Percentiles rank a stretch among this genome's conserved stretches.
These are phyloP conservation scores for Corynorhinus townsendii DNA, from an alignment of 2,113 vertebrate genomes.

Conservation along the genomic window DNA sequence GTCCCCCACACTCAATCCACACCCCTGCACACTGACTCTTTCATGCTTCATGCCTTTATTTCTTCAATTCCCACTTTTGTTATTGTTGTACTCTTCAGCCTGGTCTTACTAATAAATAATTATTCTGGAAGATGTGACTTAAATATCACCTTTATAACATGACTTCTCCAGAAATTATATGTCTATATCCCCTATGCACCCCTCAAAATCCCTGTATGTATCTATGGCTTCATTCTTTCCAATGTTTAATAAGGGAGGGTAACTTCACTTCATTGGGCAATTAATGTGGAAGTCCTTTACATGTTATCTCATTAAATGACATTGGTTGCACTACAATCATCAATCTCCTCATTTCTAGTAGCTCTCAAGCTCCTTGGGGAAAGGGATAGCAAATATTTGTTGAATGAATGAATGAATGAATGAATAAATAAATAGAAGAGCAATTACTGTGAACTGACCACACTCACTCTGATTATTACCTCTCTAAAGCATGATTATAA, in stretches of 20 bases:
- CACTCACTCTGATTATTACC: background rate
- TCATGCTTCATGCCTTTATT: background rate
- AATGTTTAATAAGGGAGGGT: background rate
- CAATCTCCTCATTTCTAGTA: background rate
- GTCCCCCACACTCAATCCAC: background rate
- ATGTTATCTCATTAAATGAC: background rate
- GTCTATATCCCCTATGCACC: background rate
- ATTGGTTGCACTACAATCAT: background rate
- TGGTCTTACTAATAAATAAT: background rate
- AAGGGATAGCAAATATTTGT: background rate
- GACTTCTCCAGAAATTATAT: background rate
- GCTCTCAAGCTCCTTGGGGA: background rate
- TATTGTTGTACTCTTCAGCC: background rate
- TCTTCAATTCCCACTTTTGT: background rate
- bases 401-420: background rate
- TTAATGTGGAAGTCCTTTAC: background rate
- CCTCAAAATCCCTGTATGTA: background rate
- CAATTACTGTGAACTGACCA: constrained; percentile 21
- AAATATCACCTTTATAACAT: background rate
- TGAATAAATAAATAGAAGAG: background rate
- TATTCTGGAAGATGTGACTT: background rate
- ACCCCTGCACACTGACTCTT: background rate
- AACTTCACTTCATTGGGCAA: background rate
- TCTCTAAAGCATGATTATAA: constrained; percentile 27
- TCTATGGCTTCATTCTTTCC: background rate